Percentiles rank a stretch among this genome's conserved stretches.
These are phyloP conservation scores for Bujurquina vittata DNA, from an alignment of 2,113 vertebrate genomes.

Conservation along the genomic window DNA sequence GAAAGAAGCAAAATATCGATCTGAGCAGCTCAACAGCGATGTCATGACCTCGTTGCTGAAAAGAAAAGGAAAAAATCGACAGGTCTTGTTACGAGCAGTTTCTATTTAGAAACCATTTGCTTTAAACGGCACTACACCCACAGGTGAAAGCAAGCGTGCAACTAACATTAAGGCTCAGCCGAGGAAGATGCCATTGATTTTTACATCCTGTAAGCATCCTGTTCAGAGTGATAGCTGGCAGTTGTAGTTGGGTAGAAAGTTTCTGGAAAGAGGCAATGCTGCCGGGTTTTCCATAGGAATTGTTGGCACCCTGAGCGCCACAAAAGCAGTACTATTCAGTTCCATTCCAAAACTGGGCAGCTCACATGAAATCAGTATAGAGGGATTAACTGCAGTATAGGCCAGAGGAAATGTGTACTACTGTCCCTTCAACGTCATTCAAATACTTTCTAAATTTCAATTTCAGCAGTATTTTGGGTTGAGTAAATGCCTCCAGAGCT, in stretches of 20 bases:
- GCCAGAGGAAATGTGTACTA: not conserved
- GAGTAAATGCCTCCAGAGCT: not conserved
- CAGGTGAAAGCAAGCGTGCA: not conserved
- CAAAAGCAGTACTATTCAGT: not conserved
- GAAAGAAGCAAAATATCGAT: not conserved
- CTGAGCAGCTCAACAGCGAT: not conserved
- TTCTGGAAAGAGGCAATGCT: not conserved
- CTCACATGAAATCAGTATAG: not conserved
- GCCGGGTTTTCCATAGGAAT: not conserved
- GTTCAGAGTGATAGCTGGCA: not conserved
- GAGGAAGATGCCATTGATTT: not conserved
- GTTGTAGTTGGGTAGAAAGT: not conserved
- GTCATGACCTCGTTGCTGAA: conserved; percentile 4
- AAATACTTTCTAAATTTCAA: not conserved
- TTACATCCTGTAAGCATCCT: not conserved
- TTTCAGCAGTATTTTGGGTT: not conserved
- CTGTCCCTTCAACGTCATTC: not conserved
- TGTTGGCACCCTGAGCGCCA: not conserved
- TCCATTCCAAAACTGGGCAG: not conserved
- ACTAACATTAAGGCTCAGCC: not conserved
- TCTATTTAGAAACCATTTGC: not conserved
- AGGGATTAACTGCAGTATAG: not conserved
- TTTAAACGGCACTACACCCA: not conserved
- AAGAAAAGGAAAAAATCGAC: not conserved
- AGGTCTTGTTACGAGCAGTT: not conserved